Evolutionary conservation across 2,797 vertebrate species (phyloP).

Genomic region (Micrastur ruficollis): DNA sequence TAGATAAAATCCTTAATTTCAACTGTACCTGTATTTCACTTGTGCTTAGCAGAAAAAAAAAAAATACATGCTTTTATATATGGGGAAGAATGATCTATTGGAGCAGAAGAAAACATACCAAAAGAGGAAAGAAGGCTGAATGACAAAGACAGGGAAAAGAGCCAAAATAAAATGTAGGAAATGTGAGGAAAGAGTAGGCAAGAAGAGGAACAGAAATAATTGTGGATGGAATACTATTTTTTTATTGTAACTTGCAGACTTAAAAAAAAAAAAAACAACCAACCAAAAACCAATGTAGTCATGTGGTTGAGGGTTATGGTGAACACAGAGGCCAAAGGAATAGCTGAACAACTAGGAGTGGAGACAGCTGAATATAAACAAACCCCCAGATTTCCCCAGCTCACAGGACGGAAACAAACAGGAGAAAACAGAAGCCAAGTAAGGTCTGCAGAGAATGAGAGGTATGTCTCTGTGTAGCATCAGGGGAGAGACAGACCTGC

Average conservation of each 20-base stretch:
- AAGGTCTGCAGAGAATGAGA: neutral
- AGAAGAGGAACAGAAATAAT: constrained; percentile 12
- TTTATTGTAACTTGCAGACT: neutral
- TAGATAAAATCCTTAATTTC: constrained; percentile 7
- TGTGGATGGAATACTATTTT: neutral
- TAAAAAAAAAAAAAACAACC: neutral
- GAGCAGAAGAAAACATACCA: neutral
- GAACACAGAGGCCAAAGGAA: neutral
- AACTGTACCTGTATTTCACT: neutral
- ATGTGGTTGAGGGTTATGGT: neutral
- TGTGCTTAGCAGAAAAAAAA: neutral
- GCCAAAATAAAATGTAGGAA: neutral
- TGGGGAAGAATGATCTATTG: neutral
- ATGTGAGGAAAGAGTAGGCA: neutral
- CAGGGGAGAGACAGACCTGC: neutral
- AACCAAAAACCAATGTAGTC: neutral
- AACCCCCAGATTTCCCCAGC: neutral
- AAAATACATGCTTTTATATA: neutral
- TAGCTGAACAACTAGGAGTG: neutral
- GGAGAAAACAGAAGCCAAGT: neutral
- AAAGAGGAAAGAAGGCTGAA: neutral
- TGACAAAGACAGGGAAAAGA: neutral
- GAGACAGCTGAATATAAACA: neutral
- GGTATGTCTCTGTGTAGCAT: neutral
- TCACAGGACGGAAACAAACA: neutral